Evolutionary conservation across 1,140 invertebrate species (phyloP), one percentile per base, ranked within the genome.

Genomic region (Lucilia sericata): DNA sequence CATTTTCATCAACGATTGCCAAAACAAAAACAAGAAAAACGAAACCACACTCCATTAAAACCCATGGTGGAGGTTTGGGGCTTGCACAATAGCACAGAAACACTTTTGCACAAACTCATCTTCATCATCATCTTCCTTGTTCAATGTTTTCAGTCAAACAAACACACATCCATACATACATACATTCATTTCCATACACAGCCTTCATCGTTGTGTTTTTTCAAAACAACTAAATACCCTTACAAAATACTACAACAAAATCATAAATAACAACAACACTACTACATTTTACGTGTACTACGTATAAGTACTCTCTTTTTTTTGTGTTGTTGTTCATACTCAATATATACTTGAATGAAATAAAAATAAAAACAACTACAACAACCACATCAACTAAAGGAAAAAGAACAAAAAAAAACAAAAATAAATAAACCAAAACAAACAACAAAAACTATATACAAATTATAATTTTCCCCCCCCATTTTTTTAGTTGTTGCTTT

Each of bases 181-280:
- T 42, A 42, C 5, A 42, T 42, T 1, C 5, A 42, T 42, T 7
- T 21, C 21, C 19, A 25, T 55, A 0, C 7, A 70, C 65, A 70
- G n/a, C 65, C 65, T 70, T 70, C 25, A 30, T 30, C 65, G n/a
- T 47, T 47, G 14, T 78, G 21, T 74, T 42, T 74, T n/a, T 74
- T 36, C 81, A 47, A 70, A 83, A 83, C 34, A 83, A 82, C 55
- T 49, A 85, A 86, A 88, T 87, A 86, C 86, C 87, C 85, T 85
- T 85, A 86, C 81, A 84, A 30, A 30, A 86, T 86, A 84, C 84
- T 78, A 84, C 85, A 74, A 85, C 84, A 87, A 30, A n/a, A 30
- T 30, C 81, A 85, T 83, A 47, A 42, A 76, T n/a, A 42, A 17
- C 4, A 42, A 76, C 17, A 42, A 76, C 9, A 5, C 65, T 76